Percentiles rank a stretch among this genome's conserved stretches.
These are phyloP conservation scores for Lepeophtheirus nordmannii DNA, from an alignment of 2,888 invertebrate genomes.

Conservation along the genomic window DNA sequence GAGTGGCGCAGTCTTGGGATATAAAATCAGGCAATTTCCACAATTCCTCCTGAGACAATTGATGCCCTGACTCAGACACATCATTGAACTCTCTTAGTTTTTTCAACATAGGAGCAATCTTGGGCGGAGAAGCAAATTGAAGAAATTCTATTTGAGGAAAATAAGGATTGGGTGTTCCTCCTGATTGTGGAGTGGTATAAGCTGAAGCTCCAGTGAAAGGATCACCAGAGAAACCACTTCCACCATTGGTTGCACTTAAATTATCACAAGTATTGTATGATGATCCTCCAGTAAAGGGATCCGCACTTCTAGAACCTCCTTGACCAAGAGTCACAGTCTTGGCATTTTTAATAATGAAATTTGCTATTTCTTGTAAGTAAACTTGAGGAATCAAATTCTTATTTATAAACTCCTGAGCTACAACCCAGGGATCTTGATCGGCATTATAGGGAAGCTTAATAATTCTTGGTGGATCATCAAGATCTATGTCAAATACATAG, in stretches of 20 bases:
- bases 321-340: slow-evolving; percentile 34
- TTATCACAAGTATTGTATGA: slow-evolving; percentile 31
- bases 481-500: slow-evolving; percentile 87
- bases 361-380: slow-evolving; percentile 74
- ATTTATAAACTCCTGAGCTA: slow-evolving; percentile 76
- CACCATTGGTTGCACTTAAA: too few relatives aligned
- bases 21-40: slow-evolving; percentile 34
- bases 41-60: slow-evolving; percentile 38
- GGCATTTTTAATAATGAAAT: slow-evolving; percentile 75
- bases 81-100: slow-evolving; percentile 50
- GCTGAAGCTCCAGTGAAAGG: not conserved
- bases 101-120: slow-evolving; percentile 45
- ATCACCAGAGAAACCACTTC: not conserved
- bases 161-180: slow-evolving; percentile 31
- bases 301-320: slow-evolving; percentile 32
- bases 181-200: not conserved
- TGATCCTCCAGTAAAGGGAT: slow-evolving; percentile 39
- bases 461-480: slow-evolving; percentile 67
- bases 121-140: slow-evolving; percentile 44
- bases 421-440: slow-evolving; percentile 77
- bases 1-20: not conserved
- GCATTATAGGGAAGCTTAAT: slow-evolving; percentile 79
- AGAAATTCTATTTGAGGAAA: slow-evolving; percentile 43
- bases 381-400: slow-evolving; percentile 64
- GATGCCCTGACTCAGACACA: slow-evolving; percentile 41